Evolutionary conservation across 2,888 invertebrate genomes (phyloP), one percentile per base, ranked within the genome.

Genomic region (Ophion costatus): DNA sequence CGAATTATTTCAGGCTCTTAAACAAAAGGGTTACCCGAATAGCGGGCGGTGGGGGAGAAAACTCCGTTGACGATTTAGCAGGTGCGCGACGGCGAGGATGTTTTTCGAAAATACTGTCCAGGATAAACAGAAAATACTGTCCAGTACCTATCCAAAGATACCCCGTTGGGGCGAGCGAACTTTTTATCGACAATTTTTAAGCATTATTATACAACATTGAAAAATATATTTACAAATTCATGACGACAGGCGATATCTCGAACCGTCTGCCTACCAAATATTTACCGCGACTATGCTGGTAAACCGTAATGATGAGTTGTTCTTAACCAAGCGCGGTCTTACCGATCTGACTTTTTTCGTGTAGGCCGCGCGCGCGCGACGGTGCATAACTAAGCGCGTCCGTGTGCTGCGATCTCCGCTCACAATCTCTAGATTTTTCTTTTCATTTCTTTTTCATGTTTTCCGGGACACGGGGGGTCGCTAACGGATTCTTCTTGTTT

Each of bases 321-420:
- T 84, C 75, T 80, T 64, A 66, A 82, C 56, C 63, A 82, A 71
- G 88, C 89, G 87, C 88, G 80, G 88, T 90, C 90, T 91, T 91
- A 91, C 91, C 91, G 87, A 84, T 85, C 73, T 56, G 51, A 84
- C 81, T 86, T 84, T 89, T 85, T 84, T 88, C 83, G 88, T 89
- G 84, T 89, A 88, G 88, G 89, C 89, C 82, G 88, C 38, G 9
- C 82, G 87, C 86, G 88, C 87, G 86, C 80, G 81, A n/a, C n/a
- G 87, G 89, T 90, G 89, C 89, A 89, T 90, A 90, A 90, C 88
- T 89, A 91, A 90, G 90, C 89, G 89, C 91, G 91, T 90, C 90
- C 89, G 9, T 38, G 90, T 90, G 90, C 90, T 84, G 90, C 88
- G 87, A 90, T 87, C 88, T 91, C 91, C 91, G 92, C 90, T 90